Conservation (phyloP, 2,797 vertebrate species). For the Manis javanica region DNA sequence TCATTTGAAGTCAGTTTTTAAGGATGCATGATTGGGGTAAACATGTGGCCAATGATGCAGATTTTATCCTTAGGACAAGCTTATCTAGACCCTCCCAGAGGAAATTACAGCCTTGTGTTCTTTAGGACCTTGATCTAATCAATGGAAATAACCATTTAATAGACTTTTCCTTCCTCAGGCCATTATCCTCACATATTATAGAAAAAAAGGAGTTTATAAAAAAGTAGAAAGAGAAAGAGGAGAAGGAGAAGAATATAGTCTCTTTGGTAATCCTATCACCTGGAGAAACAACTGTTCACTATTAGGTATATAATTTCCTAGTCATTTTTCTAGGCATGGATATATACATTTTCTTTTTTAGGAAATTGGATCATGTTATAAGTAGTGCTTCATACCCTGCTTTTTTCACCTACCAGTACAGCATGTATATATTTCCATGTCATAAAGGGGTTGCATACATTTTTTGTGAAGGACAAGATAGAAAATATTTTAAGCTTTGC, state of each 20-base stretch:
- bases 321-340: neutral
- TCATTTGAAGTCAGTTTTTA: neutral
- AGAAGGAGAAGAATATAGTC: neutral
- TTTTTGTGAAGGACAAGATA: neutral
- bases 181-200: neutral
- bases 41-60: neutral
- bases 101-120: neutral
- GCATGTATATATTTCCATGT: neutral
- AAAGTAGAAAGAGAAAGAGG: neutral
- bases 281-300: neutral
- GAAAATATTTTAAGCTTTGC: constrained; percentile 6
- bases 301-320: neutral
- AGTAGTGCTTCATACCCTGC: neutral
- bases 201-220: neutral
- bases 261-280: neutral
- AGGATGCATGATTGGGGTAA: neutral
- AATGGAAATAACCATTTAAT: neutral
- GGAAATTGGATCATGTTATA: neutral
- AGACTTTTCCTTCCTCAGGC: neutral
- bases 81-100: neutral
- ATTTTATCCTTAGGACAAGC: neutral
- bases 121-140: neutral
- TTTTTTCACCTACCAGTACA: neutral
- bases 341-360: neutral
- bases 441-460: neutral